These are phyloP conservation scores for Choristoneura fumiferana DNA, from an alignment of 1,140 invertebrate genomes.

Conservation along the genomic window DNA sequence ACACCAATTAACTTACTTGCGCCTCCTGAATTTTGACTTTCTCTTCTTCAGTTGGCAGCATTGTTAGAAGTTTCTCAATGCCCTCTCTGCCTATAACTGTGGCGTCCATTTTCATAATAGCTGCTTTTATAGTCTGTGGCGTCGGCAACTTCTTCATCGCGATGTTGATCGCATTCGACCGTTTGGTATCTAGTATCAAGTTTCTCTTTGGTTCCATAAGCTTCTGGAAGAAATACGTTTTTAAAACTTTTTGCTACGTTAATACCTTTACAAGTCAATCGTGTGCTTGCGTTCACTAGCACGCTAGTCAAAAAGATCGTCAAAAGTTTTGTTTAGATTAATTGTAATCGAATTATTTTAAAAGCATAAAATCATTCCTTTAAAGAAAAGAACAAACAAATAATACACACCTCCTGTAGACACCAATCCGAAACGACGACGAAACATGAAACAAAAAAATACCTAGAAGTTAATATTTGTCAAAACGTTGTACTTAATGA, in stretches of 20 bases:
- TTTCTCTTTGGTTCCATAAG: conserved; percentile 96
- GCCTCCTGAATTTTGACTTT: conserved; percentile 97
- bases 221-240: conserved; percentile 82
- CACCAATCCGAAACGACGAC: background rate
- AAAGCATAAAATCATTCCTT: too few relatives aligned
- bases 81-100: conserved; percentile 99
- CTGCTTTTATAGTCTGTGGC: conserved; percentile 97
- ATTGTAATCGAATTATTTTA: too few relatives aligned
- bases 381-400: background rate
- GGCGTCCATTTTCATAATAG: conserved; percentile 99
- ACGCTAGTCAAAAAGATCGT: too few relatives aligned
- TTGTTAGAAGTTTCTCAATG: conserved; percentile 98
- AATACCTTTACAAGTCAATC: too few relatives aligned
- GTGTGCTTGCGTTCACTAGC: too few relatives aligned
- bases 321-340: too few relatives aligned
- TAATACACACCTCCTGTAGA: conserved; percentile 45
- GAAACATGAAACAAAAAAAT: conserved; percentile 25
- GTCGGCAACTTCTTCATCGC: conserved; percentile 99
- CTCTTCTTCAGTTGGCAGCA: conserved; percentile 99
- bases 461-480: too few relatives aligned
- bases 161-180: conserved; percentile 99
- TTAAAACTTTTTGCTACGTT: background rate
- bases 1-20: conserved; percentile 79
- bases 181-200: conserved; percentile 97
- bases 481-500: too few relatives aligned